These are phyloP conservation scores for Sesamia nonagrioides DNA, from an alignment of 1,140 invertebrate species.

Conservation along the genomic window DNA sequence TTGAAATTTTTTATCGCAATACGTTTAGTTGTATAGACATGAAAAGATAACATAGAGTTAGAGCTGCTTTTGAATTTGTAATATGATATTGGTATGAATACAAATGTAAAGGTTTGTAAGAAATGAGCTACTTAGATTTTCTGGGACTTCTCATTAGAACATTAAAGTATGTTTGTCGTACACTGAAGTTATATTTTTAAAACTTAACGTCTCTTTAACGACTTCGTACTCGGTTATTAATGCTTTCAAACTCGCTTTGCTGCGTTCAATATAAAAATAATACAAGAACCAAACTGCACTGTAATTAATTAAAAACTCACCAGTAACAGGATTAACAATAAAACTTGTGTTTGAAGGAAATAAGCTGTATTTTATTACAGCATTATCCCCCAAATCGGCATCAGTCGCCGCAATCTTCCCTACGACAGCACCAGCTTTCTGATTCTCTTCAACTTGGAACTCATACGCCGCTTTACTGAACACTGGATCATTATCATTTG, in stretches of 20 bases:
- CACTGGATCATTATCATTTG: constrained; percentile 97
- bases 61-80: no score
- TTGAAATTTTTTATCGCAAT: no score
- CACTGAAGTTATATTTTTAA: not conserved
- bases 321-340: constrained; percentile 93
- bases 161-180: not conserved
- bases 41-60: no score
- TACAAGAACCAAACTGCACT: not conserved
- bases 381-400: constrained; percentile 94
- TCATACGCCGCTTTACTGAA: constrained; percentile 93
- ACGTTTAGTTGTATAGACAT: no score
- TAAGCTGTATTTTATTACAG: constrained; percentile 93
- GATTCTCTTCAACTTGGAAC: constrained; percentile 96
- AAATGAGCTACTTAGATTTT: not conserved
- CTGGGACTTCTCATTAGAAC: not conserved
- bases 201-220: no score
- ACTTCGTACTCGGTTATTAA: no score
- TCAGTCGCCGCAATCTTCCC: constrained; percentile 94
- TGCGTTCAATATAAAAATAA: not conserved
- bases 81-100: not conserved
- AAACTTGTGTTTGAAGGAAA: constrained; percentile 95
- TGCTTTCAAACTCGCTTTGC: no score
- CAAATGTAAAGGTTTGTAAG: not conserved
- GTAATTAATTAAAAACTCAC: constrained; percentile 88
- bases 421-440: constrained; percentile 92